Percentiles rank a stretch among this genome's conserved stretches.
These are phyloP conservation scores for Bemisia tabaci DNA, from an alignment of 1,140 invertebrate genomes.

Conservation along the genomic window DNA sequence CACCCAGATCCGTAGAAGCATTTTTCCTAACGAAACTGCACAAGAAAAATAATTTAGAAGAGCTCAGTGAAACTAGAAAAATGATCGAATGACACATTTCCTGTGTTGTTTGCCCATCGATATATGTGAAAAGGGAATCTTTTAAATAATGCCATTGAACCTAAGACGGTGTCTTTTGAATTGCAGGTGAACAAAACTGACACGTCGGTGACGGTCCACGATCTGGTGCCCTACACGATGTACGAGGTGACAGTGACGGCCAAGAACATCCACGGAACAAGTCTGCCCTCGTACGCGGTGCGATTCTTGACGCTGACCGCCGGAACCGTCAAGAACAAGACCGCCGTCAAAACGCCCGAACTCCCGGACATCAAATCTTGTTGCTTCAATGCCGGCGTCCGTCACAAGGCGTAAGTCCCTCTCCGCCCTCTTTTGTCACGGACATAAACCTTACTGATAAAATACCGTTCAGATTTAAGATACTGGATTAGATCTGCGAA, in stretches of 20 bases:
- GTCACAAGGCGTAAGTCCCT: conserved; percentile 39
- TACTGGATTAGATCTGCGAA: no score
- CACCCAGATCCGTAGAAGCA: no score
- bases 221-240: conserved; percentile 57
- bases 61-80: no score
- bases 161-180: conserved; percentile 6
- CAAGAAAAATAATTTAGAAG: no score
- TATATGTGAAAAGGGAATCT: no score
- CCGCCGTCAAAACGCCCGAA: conserved; percentile 37
- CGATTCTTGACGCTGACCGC: conserved; percentile 48
- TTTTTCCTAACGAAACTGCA: no score
- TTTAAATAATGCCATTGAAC: no score
- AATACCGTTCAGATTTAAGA: no score
- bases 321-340: conserved; percentile 38
- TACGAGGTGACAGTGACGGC: conserved; percentile 61
- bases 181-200: conserved; percentile 39
- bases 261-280: conserved; percentile 54
- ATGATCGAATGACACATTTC: no score
- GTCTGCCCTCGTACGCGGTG: conserved; percentile 54
- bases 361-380: conserved; percentile 58
- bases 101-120: no score
- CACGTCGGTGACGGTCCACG: conserved; percentile 38
- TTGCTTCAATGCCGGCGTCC: conserved; percentile 53
- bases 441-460: no score
- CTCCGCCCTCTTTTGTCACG: neutral